Evolutionary conservation across 2,797 vertebrate species (phyloP).

Genomic region (Vespertilio murinus): DNA sequence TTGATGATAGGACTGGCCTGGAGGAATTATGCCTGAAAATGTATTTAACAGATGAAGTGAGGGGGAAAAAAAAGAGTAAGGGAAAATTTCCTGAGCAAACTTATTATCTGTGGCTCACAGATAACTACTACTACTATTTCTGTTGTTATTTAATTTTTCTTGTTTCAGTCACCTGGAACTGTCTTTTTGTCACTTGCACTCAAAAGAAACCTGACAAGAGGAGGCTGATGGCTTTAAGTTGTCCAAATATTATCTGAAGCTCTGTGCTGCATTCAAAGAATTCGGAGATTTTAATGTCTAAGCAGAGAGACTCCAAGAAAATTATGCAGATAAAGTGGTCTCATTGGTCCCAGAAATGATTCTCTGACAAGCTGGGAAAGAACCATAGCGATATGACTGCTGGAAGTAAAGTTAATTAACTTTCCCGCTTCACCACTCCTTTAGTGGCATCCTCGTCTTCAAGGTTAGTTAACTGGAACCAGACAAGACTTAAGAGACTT

Average conservation of each 20-base stretch:
- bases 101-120: not conserved
- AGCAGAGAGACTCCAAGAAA: not conserved
- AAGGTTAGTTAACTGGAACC: not conserved
- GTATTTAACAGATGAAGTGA: rapidly evolving
- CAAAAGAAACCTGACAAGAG: not conserved
- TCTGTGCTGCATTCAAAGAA: not conserved
- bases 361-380: not conserved
- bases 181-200: not conserved
- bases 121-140: not conserved
- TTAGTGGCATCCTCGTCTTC: not conserved
- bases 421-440: not conserved
- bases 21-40: not conserved
- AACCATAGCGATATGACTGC: not conserved
- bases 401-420: not conserved
- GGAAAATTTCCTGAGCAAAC: not conserved
- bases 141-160: not conserved
- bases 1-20: not conserved
- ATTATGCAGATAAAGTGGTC: not conserved
- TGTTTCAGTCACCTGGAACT: not conserved
- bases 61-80: not conserved
- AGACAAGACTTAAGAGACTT: not conserved
- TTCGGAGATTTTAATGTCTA: not conserved
- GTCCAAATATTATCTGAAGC: not conserved
- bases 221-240: not conserved
- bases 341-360: not conserved